Conservation (phyloP, 2,888 invertebrate genomes). For the Apomyelois bistriatella region DNA sequence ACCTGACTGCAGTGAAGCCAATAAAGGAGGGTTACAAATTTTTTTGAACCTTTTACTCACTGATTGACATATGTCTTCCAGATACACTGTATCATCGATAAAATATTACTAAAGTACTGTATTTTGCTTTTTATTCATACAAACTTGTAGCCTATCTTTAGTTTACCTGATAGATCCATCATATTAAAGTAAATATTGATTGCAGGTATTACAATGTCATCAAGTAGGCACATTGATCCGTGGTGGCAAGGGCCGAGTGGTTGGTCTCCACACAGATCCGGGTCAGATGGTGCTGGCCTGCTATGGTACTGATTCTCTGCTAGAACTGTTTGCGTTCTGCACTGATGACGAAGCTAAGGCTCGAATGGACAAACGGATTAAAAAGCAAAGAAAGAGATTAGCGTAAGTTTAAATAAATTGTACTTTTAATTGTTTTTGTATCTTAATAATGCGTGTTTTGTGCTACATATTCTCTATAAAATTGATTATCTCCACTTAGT, state of each 20-base stretch:
- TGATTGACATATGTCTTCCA: no score
- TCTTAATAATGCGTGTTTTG: no score
- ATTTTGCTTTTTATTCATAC: no score
- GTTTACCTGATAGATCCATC: background rate
- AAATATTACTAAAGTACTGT: no score
- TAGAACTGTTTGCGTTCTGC: slow-evolving; percentile 92
- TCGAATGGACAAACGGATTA: slow-evolving; percentile 86
- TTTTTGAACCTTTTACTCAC: no score
- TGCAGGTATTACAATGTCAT: slow-evolving; percentile 82
- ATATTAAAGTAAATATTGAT: slow-evolving; percentile 3
- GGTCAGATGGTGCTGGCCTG: slow-evolving; percentile 87
- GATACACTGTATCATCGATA: no score
- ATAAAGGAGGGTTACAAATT: no score
- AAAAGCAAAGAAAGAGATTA: slow-evolving; percentile 84
- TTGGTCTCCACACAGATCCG: slow-evolving; percentile 85
- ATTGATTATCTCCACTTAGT: no score
- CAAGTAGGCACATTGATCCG: slow-evolving; percentile 90
- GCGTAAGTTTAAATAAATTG: slow-evolving; percentile 50
- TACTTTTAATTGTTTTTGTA: no score
- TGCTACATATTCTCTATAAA: no score
- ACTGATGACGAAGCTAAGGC: slow-evolving; percentile 85
- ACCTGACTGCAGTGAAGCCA: no score
- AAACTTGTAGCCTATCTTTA: no score
- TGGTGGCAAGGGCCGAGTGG: slow-evolving; percentile 88
- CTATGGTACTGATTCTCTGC: slow-evolving; percentile 88